These are phyloP conservation scores for Camelus bactrianus DNA, from an alignment of 2,113 vertebrate genomes.

Conservation along the genomic window DNA sequence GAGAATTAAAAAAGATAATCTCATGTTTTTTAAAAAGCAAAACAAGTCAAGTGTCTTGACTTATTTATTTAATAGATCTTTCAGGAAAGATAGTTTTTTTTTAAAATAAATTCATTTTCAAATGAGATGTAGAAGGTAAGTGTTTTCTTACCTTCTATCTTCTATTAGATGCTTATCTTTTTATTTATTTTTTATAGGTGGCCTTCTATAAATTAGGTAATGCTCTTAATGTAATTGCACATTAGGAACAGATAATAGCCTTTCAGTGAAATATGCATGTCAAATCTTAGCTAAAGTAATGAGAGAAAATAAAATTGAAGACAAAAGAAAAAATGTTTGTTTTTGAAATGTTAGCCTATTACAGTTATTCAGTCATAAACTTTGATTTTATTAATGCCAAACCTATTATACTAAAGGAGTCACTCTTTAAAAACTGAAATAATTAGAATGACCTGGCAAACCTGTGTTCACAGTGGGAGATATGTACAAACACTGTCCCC, in stretches of 20 bases:
- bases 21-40: background rate
- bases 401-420: conserved; percentile 46
- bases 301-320: conserved; percentile 77
- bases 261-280: conserved; percentile 80
- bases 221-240: conserved; percentile 85
- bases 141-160: conserved; percentile 58
- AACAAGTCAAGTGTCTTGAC: conserved; percentile 7
- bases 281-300: conserved; percentile 79
- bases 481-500: background rate
- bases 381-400: conserved; percentile 77
- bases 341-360: conserved; percentile 77
- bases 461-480: conserved; percentile 20
- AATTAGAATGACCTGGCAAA: conserved; percentile 69
- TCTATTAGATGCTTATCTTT: conserved; percentile 74
- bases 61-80: conserved; percentile 36
- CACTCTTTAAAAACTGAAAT: conserved; percentile 36
- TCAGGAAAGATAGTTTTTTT: background rate
- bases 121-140: background rate
- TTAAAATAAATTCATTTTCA: conserved; percentile 51
- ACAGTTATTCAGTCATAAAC: conserved; percentile 34
- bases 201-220: conserved; percentile 84
- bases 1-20: background rate
- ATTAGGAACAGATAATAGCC: conserved; percentile 85
- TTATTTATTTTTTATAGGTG: conserved; percentile 82
- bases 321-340: conserved; percentile 84